These are phyloP conservation scores for Erpetoichthys calabaricus DNA, from an alignment of 2,797 vertebrate genomes.

Conservation along the genomic window DNA sequence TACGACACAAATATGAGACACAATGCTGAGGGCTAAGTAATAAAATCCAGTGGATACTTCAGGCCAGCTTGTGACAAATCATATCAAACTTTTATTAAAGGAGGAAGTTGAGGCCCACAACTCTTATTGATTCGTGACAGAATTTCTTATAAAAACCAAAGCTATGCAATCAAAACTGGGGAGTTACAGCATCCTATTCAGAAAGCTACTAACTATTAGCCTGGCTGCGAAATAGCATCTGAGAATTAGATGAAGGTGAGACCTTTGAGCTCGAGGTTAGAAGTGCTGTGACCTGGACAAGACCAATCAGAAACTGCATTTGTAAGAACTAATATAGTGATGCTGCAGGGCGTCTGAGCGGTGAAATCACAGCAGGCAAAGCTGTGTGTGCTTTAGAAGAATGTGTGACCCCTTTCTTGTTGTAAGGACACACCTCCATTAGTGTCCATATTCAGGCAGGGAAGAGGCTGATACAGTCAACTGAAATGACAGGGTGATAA, in stretches of 20 bases:
- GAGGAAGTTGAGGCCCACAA: slow-evolving; percentile 72
- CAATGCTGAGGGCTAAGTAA: slow-evolving; percentile 73
- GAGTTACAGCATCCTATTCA: slow-evolving; percentile 55
- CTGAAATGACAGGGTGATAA: slow-evolving; percentile 72
- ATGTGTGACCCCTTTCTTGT: slow-evolving; percentile 49
- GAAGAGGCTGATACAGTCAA: slow-evolving; percentile 59
- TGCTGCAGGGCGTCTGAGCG: slow-evolving; percentile 11
- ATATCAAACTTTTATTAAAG: slow-evolving; percentile 88
- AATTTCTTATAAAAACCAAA: slow-evolving; percentile 70
- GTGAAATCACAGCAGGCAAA: slow-evolving; percentile 14
- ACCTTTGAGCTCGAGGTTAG: slow-evolving; percentile 35
- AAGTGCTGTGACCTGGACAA: slow-evolving; percentile 46
- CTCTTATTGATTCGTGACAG: slow-evolving; percentile 84
- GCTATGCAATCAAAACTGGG: slow-evolving; percentile 68
- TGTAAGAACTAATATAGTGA: slow-evolving; percentile 31
- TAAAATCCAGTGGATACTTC: slow-evolving; percentile 71
- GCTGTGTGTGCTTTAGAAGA: slow-evolving; percentile 36
- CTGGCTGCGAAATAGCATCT: slow-evolving; percentile 50
- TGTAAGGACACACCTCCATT: slow-evolving; percentile 66
- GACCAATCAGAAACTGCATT: slow-evolving; percentile 37
- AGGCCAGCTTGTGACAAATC: slow-evolving; percentile 79
- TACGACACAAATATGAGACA: slow-evolving; percentile 74
- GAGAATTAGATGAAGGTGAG: slow-evolving; percentile 47
- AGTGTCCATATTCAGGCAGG: slow-evolving; percentile 57
- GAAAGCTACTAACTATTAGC: slow-evolving; percentile 57